Conservation (phyloP, 2,888 invertebrate species). For the Polydrusus tereticollis region DNA sequence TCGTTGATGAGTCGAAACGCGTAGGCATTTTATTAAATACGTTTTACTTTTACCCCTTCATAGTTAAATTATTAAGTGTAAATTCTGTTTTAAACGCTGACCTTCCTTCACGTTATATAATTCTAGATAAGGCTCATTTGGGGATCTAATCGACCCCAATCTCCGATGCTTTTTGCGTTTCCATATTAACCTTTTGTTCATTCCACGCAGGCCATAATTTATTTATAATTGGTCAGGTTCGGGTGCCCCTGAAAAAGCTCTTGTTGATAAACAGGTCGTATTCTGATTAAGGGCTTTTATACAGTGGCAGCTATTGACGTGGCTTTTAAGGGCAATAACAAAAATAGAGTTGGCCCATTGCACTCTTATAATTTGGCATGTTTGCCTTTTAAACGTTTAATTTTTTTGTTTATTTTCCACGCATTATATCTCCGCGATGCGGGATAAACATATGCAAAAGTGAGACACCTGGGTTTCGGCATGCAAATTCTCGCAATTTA, state of each 20-base stretch:
- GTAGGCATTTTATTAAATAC: no score
- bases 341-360: no score
- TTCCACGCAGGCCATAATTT: constrained; percentile 38
- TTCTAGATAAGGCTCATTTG: constrained; percentile 5
- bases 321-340: no score
- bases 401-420: constrained; percentile 38
- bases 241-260: constrained; percentile 1
- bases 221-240: constrained; percentile 40
- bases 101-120: constrained; percentile 2
- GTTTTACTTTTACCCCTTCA: no score
- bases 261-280: no score
- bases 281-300: no score
- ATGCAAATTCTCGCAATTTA: constrained; percentile 48
- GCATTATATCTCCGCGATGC: constrained; percentile 20
- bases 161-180: constrained; percentile 29
- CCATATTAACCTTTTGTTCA: constrained; percentile 35
- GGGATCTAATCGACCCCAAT: constrained; percentile 30
- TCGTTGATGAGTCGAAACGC: no score
- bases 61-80: no score
- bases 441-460: constrained; percentile 46
- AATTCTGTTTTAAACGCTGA: constrained; percentile 18
- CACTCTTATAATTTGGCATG: neutral
- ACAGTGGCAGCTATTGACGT: no score
- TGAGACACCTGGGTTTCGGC: constrained; percentile 48
- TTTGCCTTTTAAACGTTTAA: constrained; percentile 28